These are phyloP conservation scores for human (Homo sapiens) DNA, from an alignment of 2,113 vertebrate species.

Conservation along the genomic window DNA sequence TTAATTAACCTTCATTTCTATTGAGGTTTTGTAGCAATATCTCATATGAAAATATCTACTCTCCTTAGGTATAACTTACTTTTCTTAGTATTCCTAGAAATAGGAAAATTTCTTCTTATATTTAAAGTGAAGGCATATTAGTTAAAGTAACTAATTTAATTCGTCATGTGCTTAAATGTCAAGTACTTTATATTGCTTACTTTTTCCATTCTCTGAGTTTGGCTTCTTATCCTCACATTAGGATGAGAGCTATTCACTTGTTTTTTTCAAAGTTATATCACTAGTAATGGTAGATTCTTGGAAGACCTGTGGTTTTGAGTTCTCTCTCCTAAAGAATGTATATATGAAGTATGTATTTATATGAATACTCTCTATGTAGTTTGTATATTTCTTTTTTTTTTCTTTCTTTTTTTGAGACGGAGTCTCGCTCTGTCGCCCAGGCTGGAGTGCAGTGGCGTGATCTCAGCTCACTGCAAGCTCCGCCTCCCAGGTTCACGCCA, in stretches of 20 bases:
- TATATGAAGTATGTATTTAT: not conserved
- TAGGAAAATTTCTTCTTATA: no score
- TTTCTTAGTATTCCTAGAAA: not conserved
- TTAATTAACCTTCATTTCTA: not conserved
- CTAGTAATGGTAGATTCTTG: not conserved
- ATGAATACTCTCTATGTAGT: not conserved
- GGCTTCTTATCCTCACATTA: not conserved
- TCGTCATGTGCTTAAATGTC: not conserved
- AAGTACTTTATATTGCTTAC: not conserved
- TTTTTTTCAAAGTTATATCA: not conserved
- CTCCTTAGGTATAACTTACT: not conserved
- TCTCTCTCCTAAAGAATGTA: not conserved
- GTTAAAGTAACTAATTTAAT: not conserved
- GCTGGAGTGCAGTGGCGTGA: no score
- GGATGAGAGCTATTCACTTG: not conserved
- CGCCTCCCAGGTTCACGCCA: accelerated
- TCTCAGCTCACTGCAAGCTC: no score
- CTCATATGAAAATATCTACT: not conserved
- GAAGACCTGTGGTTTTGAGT: not conserved
- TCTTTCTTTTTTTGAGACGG: no score
- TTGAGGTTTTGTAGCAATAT: not conserved
- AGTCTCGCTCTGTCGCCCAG: no score
- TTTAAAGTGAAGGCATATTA: not conserved
- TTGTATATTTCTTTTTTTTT: not conserved
- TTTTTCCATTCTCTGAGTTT: not conserved